phyloP scores from a whole-genome alignment of 2,113 vertebrate species.

The Motacilla alba region DNA sequence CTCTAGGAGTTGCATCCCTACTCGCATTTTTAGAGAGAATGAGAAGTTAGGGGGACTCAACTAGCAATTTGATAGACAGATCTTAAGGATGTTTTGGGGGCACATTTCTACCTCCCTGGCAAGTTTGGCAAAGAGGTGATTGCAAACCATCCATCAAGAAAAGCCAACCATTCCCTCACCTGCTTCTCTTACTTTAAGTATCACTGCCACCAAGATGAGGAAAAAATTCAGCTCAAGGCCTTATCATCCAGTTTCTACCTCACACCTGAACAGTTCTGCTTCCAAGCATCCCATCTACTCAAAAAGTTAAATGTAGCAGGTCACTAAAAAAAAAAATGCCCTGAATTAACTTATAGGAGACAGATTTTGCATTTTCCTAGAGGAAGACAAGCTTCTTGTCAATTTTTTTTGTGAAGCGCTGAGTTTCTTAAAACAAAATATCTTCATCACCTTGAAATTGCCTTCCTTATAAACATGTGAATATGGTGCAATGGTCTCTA shows the following conservation, averaged over 20 bases:
- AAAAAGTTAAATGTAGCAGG: background rate
- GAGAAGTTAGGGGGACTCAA: background rate
- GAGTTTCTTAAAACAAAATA: background rate
- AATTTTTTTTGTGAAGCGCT: background rate
- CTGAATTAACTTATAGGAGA: background rate
- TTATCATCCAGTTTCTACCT: background rate
- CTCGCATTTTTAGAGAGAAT: background rate
- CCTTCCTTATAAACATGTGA: background rate
- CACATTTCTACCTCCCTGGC: background rate
- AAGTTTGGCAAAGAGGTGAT: background rate
- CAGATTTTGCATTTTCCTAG: background rate
- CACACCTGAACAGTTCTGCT: accelerated
- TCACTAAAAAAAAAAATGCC: background rate
- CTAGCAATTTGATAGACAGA: accelerated
- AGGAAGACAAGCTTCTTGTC: background rate
- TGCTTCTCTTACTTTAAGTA: background rate
- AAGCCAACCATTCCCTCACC: background rate
- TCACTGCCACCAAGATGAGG: background rate
- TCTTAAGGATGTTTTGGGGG: background rate
- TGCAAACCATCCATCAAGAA: background rate
- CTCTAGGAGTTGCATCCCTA: background rate
- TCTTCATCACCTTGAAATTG: background rate
- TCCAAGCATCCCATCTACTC: no score
- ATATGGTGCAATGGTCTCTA: background rate
- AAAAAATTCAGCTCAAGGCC: background rate